phyloP scores from a whole-genome alignment of 2,797 vertebrate species.

The Muraenolepis orangiensis region DNA sequence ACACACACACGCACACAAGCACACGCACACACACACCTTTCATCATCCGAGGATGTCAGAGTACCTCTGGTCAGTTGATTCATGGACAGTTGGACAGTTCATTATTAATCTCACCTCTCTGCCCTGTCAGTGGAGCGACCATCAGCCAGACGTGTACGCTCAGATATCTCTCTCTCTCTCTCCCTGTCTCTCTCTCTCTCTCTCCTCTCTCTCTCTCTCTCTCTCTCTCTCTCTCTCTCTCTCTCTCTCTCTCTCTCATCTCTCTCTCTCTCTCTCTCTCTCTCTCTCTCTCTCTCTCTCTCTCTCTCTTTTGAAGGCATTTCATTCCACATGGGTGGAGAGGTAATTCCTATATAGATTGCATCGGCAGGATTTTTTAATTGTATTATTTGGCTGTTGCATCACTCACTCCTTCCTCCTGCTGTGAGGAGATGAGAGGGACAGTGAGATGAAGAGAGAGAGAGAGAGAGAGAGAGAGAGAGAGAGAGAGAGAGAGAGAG shows the following conservation, averaged over 20 bases:
- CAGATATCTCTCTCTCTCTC: not conserved
- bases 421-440: slow-evolving; percentile 43
- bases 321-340: not conserved
- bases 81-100: too few relatives aligned
- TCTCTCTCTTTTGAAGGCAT: not conserved
- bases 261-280: not conserved
- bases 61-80: slow-evolving; percentile 1
- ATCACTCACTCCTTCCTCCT: slow-evolving; percentile 37
- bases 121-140: slow-evolving; percentile 12
- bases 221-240: not conserved
- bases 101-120: slow-evolving; percentile 3
- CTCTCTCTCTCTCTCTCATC: not conserved
- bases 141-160: slow-evolving; percentile 10
- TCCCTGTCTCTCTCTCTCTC: not conserved
- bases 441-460: not conserved
- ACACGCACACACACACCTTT: not conserved
- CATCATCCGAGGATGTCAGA: not conserved
- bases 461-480: not conserved
- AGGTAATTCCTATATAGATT: not conserved
- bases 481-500: not conserved
- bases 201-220: not conserved
- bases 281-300: not conserved
- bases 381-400: slow-evolving; percentile 23
- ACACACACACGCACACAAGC: not conserved
- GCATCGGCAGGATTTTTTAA: slow-evolving; percentile 6